A percentile compares a stretch with the other conserved stretches of the same genome.
These are phyloP conservation scores for Venustaconcha ellipsiformis DNA, from an alignment of 1,140 invertebrate species.

Conservation along the genomic window DNA sequence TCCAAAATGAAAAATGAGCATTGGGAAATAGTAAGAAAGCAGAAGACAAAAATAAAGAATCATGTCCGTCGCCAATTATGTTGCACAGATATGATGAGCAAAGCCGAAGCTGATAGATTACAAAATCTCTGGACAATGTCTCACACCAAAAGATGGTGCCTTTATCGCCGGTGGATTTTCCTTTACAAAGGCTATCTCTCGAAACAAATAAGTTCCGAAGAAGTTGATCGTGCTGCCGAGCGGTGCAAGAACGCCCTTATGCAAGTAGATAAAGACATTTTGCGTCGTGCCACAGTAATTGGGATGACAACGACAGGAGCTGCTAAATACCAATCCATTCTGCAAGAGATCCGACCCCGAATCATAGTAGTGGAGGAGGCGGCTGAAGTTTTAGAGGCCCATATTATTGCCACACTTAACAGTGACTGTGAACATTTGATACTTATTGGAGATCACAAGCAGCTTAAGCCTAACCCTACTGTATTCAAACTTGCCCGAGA, in stretches of 20 bases:
- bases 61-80: constrained; percentile 16
- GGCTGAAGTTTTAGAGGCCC: constrained; percentile 65
- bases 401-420: constrained; percentile 71
- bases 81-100: constrained; percentile 32
- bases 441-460: constrained; percentile 64
- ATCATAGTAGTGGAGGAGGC: constrained; percentile 67
- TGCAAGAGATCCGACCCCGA: constrained; percentile 52
- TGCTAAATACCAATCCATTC: constrained; percentile 49
- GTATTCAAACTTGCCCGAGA: constrained; percentile 62
- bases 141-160: constrained; percentile 56
- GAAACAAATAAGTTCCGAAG: constrained; percentile 31
- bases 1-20: constrained; percentile 2
- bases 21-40: constrained; percentile 14
- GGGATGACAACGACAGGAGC: constrained; percentile 67
- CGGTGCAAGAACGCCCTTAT: constrained; percentile 48
- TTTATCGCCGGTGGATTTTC: constrained; percentile 63
- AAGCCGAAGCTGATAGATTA: constrained; percentile 33
- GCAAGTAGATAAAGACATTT: constrained; percentile 56
- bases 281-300: constrained; percentile 59
- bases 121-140: constrained; percentile 55
- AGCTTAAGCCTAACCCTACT: constrained; percentile 69
- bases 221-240: constrained; percentile 33
- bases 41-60: constrained; percentile 29
- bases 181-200: constrained; percentile 37
- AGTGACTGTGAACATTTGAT: constrained; percentile 82